Base-by-base conservation (phyloP, 2,113 vertebrate genomes). In the Engraulis encrasicolus region DNA sequence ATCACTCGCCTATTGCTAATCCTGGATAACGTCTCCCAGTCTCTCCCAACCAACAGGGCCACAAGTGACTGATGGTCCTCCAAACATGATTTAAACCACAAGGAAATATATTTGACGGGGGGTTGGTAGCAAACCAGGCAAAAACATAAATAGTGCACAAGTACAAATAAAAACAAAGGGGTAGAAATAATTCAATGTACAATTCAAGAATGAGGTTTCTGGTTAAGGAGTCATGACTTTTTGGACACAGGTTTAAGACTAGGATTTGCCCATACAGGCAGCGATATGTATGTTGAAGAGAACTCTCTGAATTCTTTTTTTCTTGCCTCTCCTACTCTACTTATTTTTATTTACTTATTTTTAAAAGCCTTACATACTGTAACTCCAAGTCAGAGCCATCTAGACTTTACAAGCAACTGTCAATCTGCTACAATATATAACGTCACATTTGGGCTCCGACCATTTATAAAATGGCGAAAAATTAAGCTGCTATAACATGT, bases 21-120 rank as follows among this genome's bases (percentile, higher is more conserved):
- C 81, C 81, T 81, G 78, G 50, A 61, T 74, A 80, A 86, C 38
- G 49, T 81, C 81, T 80, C 85, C 82, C n/a, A n/a, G n/a, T n/a
- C 36, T 79, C 61, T 54, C 49, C 18, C 78, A 81, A 82, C 71
- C 78, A 81, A 52, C 20, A 58, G 82, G 34, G 82, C 78, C 66
- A 83, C 82, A 86, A 50, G 18, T 52, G 31, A 45, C 48, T 49
- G 17, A 40, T 34, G 49, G 58, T 27, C 54, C 78, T 40, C 61
- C 11, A 54, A n/a, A 71, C 61, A 78, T 78, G 18, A 74, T 19
- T n/a, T 45, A 79, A 82, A 66, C 71, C 77, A 84, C 31, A 78
- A 31, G 37, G 38, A 50, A 79, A 14, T 50, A 27, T 27, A n/a
- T 37, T 31, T 48, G 50, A 58, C 45, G 38, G 78, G 83, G 40